Base-by-base conservation (phyloP, 2,797 vertebrate species). In the Anguilla pacifica region DNA sequence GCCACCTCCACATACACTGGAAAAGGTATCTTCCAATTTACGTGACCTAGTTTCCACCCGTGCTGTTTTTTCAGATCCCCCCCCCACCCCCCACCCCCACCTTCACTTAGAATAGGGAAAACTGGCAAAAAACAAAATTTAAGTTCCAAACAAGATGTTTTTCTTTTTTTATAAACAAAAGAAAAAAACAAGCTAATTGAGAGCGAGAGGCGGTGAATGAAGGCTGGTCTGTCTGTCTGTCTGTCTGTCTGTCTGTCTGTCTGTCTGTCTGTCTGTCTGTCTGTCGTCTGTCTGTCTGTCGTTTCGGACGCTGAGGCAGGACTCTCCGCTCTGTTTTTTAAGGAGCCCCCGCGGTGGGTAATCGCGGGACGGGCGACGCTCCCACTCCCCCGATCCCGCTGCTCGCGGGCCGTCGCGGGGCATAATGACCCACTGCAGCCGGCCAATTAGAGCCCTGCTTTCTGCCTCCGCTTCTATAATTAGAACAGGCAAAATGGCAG, bases 381-480 rank as follows among this genome's bases (percentile, higher is more conserved):
- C 70, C 5, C 59, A 72, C 57, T 88, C 19, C 43, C 15, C 49
- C 79, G 7, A 57, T 85, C 84, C 74, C 83, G 46, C n/a, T 92
- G 83, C 83, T 87, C 90, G 92, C 92, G 89, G 85, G 91, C 93
- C 90, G 87, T 57, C 55, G 59, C 92, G 90, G 89, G 86, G 88
- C 87, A 85, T 86, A 94, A 92, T 92, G 92, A 94, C 88, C 89
- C 88, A 92, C 91, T 87, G 70, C 77, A 84, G 86, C 49, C 91
- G 91, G 91, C 92, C 87, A 85, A 88, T 92, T 92, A 90, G 87
- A 92, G 91, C 88, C 86, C 89, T 89, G 83, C 89, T 93, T 92
- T 92, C 91, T 93, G 92, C 92, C 91, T 91, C 90, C 86, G 91
- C 87, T 94, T 91, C 95, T 95, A 95, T 95, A 95, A 95, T 95